Percentiles rank a stretch among this genome's conserved stretches.
Conservation (phyloP, 2,888 invertebrate genomes). For the Nephrotoma flavescens region DNA sequence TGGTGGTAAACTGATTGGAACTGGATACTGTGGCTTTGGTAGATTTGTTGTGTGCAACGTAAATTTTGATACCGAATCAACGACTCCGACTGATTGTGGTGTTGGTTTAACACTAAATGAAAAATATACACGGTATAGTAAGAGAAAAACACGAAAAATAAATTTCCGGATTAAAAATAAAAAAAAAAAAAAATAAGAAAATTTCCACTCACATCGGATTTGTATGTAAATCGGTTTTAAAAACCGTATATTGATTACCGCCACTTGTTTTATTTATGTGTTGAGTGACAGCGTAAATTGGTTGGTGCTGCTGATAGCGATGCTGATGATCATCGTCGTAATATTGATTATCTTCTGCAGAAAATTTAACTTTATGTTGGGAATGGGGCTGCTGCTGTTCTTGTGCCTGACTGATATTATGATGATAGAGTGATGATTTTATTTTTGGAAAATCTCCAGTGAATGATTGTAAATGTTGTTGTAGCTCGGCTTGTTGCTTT, state of each 20-base stretch:
- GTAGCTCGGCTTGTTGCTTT: conserved; percentile 16
- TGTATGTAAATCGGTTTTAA: conserved; percentile 28
- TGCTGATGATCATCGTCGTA: neutral
- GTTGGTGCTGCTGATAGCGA: conserved; percentile 11
- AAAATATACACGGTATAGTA: neutral
- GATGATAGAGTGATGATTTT: conserved; percentile 1
- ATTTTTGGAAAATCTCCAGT: neutral
- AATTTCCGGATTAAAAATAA: conserved; percentile 3
- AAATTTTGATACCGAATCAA: conserved; percentile 39
- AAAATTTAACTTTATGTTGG: neutral
- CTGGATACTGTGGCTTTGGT: conserved; percentile 57
- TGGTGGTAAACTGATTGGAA: conserved; percentile 31
- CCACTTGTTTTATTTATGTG: conserved; percentile 1
- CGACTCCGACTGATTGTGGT: conserved; percentile 24
- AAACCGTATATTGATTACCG: conserved; percentile 20
- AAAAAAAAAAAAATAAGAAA: neutral
- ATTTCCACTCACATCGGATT: conserved; percentile 29
- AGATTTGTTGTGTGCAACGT: conserved; percentile 56
- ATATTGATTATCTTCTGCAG: conserved; percentile 5
- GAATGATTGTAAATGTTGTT: conserved; percentile 10
- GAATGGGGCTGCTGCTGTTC: neutral
- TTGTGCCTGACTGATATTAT: neutral
- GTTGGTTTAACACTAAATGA: conserved; percentile 26
- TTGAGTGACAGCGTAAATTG: neutral
- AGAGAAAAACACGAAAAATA: neutral